These are phyloP conservation scores for Phataginus tricuspis DNA, from an alignment of 2,797 vertebrate species.

Conservation along the genomic window DNA sequence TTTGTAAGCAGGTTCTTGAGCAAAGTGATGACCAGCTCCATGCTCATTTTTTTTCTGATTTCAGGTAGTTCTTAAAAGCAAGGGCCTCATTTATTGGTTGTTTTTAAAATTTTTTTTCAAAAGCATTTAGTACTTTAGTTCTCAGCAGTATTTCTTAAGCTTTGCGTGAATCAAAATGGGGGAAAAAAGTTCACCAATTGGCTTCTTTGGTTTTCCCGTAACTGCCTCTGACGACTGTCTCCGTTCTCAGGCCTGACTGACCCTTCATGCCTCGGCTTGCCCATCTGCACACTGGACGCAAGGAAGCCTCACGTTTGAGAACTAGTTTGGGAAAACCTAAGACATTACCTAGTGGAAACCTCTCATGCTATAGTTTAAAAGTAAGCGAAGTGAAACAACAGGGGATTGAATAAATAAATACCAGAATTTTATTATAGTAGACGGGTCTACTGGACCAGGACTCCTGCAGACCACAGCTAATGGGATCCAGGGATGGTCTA, in stretches of 20 bases:
- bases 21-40: neutral
- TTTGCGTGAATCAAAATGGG: neutral
- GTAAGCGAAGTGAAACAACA: slow-evolving; percentile 26
- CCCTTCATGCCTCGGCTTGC: neutral
- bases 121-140: neutral
- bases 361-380: neutral
- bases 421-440: neutral
- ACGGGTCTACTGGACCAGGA: neutral
- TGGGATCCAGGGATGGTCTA: neutral
- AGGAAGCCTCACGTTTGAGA: neutral
- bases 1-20: neutral
- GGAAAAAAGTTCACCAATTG: neutral
- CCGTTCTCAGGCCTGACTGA: neutral
- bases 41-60: neutral
- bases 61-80: neutral
- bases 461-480: neutral
- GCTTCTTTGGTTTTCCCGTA: neutral
- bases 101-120: neutral
- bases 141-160: neutral
- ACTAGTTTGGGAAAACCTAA: neutral
- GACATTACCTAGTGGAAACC: neutral
- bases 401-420: neutral
- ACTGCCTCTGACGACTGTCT: neutral
- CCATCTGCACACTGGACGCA: neutral
- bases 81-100: neutral